A percentile compares a stretch with the other conserved stretches of the same genome.
Conservation (phyloP, 2,888 invertebrate species). For the Hermaeophaga mercurialis region DNA sequence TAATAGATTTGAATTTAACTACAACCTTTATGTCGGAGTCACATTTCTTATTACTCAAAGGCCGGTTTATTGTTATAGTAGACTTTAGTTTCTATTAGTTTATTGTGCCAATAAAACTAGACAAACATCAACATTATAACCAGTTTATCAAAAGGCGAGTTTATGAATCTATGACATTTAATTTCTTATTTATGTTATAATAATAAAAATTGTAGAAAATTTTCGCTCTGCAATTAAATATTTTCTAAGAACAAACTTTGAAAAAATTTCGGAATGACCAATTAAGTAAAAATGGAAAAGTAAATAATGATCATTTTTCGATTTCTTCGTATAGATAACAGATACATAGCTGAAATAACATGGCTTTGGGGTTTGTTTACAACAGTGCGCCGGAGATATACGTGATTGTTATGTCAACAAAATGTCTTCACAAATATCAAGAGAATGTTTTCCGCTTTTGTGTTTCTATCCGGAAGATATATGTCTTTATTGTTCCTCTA, state of each 20-base stretch:
- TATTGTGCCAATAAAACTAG: conserved; percentile 9
- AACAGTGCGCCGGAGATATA: conserved; percentile 47
- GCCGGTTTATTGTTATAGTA: conserved; percentile 2
- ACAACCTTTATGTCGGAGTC: conserved; percentile 15
- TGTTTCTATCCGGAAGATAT: conserved; percentile 29
- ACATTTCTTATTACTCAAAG: conserved; percentile 9
- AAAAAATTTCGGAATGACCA: no score
- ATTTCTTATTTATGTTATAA: no score
- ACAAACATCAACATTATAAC: no score
- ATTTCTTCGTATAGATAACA: no score
- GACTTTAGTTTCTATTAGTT: conserved; percentile 16
- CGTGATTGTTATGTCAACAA: conserved; percentile 52
- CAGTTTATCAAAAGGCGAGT: no score
- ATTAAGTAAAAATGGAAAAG: no score
- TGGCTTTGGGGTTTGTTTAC: conserved; percentile 45
- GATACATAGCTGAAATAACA: conserved; percentile 15
- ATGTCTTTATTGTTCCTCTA: conserved; percentile 18
- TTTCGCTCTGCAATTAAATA: no score
- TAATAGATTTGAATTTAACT: conserved; percentile 25
- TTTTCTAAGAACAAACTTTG: no score
- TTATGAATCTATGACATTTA: no score
- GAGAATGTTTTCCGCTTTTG: conserved; percentile 33
- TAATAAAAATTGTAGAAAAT: no score
- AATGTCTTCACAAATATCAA: conserved; percentile 45
- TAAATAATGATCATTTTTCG: no score